Conservation (phyloP, 2,113 vertebrate species). For the Gymnocephalus cernua region DNA sequence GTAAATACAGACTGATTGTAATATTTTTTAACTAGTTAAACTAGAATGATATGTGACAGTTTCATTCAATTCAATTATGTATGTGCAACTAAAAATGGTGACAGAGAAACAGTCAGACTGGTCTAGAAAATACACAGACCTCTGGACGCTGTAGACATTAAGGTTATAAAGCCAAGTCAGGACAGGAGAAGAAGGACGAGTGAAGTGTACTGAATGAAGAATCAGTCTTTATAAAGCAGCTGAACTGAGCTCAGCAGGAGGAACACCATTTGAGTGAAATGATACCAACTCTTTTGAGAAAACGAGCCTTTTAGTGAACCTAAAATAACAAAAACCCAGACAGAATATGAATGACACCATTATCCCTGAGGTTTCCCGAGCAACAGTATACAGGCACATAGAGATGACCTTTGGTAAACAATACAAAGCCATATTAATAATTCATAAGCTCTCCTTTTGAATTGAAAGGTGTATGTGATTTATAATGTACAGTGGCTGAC, state of each 20-base stretch:
- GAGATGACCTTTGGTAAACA: conserved; percentile 18
- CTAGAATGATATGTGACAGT: background rate
- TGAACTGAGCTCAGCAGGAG: conserved; percentile 34
- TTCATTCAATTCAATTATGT: background rate
- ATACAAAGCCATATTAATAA: conserved; percentile 19
- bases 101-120: background rate
- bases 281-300: conserved; percentile 1
- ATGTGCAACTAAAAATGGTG: background rate
- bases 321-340: conserved; percentile 23
- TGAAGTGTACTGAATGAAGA: conserved; percentile 5
- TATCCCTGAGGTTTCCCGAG: background rate
- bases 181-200: background rate
- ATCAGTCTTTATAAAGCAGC: background rate
- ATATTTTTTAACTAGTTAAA: background rate
- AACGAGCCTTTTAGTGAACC: conserved; percentile 27
- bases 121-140: background rate
- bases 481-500: background rate
- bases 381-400: background rate
- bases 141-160: background rate
- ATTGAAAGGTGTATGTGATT: background rate
- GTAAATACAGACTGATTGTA: background rate
- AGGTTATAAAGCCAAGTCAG: background rate
- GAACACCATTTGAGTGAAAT: conserved; percentile 6
- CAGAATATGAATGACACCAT: conserved; percentile 28
- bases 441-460: conserved; percentile 21